phyloP scores from a whole-genome alignment of 2,797 vertebrate species.

The Orestias chungarensis region DNA sequence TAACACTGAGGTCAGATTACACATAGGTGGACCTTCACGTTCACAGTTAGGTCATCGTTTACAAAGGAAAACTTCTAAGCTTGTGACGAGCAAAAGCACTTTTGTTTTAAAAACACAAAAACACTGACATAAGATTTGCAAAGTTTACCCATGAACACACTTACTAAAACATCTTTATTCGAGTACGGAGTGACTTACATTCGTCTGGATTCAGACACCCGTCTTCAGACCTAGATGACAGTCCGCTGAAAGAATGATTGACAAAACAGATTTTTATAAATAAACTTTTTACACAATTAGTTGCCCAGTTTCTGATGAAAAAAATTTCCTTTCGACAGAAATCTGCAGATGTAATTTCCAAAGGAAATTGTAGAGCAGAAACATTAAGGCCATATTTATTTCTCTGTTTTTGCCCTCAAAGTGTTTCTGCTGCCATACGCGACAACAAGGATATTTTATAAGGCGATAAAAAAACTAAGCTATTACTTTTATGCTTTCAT shows the following conservation, averaged over 20 bases:
- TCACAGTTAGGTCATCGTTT: too few species aligned
- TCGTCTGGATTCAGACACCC: conserved; percentile 93
- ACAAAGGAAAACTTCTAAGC: too few species aligned
- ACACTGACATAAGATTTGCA: too few species aligned
- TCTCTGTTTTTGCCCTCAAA: neutral
- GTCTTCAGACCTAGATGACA: conserved; percentile 70
- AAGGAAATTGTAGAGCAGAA: neutral
- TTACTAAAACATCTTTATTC: neutral
- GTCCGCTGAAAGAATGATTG: conserved; percentile 54
- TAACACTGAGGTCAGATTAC: too few species aligned
- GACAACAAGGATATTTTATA: neutral
- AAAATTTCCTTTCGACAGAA: neutral
- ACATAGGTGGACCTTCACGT: too few species aligned
- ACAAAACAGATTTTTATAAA: neutral
- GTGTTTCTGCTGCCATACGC: neutral
- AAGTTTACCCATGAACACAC: too few species aligned
- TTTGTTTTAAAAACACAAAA: too few species aligned
- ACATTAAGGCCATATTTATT: too few species aligned
- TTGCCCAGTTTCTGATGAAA: neutral
- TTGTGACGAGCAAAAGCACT: too few species aligned
- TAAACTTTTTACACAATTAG: neutral
- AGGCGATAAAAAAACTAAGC: neutral
- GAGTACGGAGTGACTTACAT: conserved; percentile 86
- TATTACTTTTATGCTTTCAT: neutral
- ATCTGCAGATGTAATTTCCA: neutral